Conservation (phyloP, 2,888 invertebrate genomes). For the Rhagophthalmus giganteus region DNA sequence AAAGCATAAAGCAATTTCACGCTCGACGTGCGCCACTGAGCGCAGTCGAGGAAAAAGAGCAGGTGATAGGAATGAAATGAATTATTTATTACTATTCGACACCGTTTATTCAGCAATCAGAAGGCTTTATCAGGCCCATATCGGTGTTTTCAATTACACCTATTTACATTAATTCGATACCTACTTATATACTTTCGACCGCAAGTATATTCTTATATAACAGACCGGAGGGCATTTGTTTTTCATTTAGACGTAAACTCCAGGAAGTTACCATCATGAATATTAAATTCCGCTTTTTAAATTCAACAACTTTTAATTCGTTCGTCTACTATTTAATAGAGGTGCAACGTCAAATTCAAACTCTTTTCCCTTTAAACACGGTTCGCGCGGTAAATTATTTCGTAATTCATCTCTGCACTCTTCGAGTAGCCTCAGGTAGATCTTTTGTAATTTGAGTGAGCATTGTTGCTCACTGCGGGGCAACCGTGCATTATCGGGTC, state of each 20-base stretch:
- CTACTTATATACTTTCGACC: not conserved
- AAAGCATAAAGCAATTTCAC: conserved; percentile 14
- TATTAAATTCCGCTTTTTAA: not conserved
- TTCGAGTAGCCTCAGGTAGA: conserved; percentile 15
- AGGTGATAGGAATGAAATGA: conserved; percentile 17
- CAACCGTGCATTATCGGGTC: conserved; percentile 13
- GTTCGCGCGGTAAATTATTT: conserved; percentile 2
- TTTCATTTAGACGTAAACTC: not conserved
- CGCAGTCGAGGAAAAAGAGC: conserved; percentile 8
- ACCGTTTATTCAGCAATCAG: conserved; percentile 10
- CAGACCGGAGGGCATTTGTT: not conserved
- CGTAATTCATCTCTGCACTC: conserved; percentile 9
- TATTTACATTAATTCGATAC: not conserved
- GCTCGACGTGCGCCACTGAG: conserved; percentile 11
- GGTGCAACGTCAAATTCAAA: too few relatives aligned
- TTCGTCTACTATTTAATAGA: not conserved
- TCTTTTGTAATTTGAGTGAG: conserved; percentile 15
- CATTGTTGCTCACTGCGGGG: conserved; percentile 13
- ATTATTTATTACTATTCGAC: conserved; percentile 20
- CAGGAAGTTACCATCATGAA: not conserved
- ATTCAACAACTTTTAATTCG: not conserved
- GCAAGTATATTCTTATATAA: not conserved
- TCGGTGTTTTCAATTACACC: not conserved
- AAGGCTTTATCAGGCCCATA: not conserved
- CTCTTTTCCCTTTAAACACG: not conserved